These are phyloP conservation scores for Leptodactylus fallax DNA, from an alignment of 2,797 vertebrate genomes.

Conservation along the genomic window DNA sequence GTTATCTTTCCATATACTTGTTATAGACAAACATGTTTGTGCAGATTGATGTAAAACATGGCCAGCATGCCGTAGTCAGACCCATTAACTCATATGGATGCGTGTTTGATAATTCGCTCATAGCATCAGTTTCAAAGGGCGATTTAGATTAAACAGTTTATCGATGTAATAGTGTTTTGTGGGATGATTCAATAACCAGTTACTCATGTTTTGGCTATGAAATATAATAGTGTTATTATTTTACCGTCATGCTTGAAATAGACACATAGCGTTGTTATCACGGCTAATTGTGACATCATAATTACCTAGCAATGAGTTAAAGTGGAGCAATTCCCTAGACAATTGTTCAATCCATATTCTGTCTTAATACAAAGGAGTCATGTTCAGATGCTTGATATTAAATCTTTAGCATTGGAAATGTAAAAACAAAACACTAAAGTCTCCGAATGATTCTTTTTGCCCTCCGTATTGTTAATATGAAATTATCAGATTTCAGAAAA, in stretches of 20 bases:
- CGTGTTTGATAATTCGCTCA: background rate
- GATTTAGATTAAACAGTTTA: conserved; percentile 23
- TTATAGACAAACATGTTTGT: background rate
- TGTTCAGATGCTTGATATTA: background rate
- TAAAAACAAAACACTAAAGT: background rate
- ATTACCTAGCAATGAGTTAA: background rate
- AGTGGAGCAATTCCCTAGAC: background rate
- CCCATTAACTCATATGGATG: background rate
- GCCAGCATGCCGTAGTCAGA: background rate
- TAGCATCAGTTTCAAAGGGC: background rate
- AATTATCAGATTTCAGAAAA: background rate
- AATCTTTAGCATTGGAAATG: background rate
- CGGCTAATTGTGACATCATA: conserved; percentile 31
- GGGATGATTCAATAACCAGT: conserved; percentile 18
- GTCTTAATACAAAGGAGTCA: background rate
- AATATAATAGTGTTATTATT: conserved; percentile 11
- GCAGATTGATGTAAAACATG: background rate
- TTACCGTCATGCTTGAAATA: conserved; percentile 13
- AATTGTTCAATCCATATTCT: background rate
- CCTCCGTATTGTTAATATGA: background rate
- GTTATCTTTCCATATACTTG: background rate
- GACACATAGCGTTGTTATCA: background rate
- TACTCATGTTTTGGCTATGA: conserved; percentile 18
- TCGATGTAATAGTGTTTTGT: conserved; percentile 23
- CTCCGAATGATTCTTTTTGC: background rate